Evolutionary conservation across 2,113 vertebrate species (phyloP).

Genomic region (Hiodon tergisus): DNA sequence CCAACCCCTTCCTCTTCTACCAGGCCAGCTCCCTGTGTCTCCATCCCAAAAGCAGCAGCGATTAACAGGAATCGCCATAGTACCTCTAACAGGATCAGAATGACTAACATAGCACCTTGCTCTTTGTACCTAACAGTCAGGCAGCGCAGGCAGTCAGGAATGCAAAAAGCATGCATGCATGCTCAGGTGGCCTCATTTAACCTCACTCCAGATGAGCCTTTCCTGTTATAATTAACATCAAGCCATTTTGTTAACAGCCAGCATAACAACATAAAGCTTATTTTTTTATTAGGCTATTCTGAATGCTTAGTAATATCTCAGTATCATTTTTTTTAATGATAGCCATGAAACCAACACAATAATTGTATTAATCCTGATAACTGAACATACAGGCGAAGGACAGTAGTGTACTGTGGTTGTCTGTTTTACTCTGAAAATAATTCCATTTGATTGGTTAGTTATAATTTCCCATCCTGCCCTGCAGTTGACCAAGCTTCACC

Average conservation of each 20-base stretch:
- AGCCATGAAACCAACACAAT: not conserved
- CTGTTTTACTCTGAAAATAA: constrained; percentile 82
- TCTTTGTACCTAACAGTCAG: constrained; percentile 26
- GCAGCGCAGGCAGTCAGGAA: no score
- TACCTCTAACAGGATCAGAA: constrained; percentile 31
- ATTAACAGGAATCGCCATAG: not conserved
- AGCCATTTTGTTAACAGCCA: no score
- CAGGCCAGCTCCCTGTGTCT: constrained; percentile 25
- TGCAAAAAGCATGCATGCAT: no score
- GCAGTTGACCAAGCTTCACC: constrained; percentile 99
- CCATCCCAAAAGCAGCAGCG: constrained; percentile 3
- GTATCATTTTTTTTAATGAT: not conserved
- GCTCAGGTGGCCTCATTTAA: no score
- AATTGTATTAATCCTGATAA: constrained; percentile 23
- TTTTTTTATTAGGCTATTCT: not conserved
- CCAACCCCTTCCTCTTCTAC: constrained; percentile 52
- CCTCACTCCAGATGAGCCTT: no score
- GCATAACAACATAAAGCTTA: not conserved
- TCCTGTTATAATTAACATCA: no score
- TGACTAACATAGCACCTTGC: constrained; percentile 50
- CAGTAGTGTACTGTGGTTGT: constrained; percentile 72
- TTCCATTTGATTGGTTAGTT: constrained; percentile 93
- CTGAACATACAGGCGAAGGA: constrained; percentile 18
- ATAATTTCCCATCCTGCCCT: constrained; percentile 97
- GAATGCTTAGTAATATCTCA: constrained; percentile 6